Conservation (phyloP, 2,113 vertebrate species). For the Heterotilapia buettikoferi region DNA sequence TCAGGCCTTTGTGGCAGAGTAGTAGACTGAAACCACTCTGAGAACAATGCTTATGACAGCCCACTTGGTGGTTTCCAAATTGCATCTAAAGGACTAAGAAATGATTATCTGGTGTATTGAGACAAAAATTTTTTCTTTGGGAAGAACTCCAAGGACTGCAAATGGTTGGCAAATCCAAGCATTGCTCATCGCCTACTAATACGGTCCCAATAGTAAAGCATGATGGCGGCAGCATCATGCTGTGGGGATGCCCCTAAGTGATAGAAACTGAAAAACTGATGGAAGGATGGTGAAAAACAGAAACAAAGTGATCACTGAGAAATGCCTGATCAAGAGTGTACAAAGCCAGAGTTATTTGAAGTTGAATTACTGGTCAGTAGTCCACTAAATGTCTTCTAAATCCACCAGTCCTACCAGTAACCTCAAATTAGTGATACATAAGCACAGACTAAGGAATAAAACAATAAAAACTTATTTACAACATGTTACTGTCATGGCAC, state of each 20-base stretch:
- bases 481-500: background rate
- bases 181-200: background rate
- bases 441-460: background rate
- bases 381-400: background rate
- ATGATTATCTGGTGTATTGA: background rate
- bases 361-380: background rate
- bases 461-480: background rate
- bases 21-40: background rate
- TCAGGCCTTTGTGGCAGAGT: background rate
- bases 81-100: background rate
- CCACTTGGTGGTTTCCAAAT: background rate
- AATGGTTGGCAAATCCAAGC: background rate
- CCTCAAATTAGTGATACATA: background rate
- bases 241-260: background rate
- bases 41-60: background rate
- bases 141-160: background rate
- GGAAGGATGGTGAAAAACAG: background rate
- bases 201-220: background rate
- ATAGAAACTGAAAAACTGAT: background rate
- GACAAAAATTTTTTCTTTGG: rapidly evolving
- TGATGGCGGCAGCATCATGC: background rate
- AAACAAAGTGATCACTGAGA: background rate
- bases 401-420: background rate
- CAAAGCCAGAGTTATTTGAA: background rate
- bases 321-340: background rate